A percentile compares a stretch with the other conserved stretches of the same genome.
phyloP scores from a whole-genome alignment of 2,113 vertebrate species.

The Amphilophus citrinellus region DNA sequence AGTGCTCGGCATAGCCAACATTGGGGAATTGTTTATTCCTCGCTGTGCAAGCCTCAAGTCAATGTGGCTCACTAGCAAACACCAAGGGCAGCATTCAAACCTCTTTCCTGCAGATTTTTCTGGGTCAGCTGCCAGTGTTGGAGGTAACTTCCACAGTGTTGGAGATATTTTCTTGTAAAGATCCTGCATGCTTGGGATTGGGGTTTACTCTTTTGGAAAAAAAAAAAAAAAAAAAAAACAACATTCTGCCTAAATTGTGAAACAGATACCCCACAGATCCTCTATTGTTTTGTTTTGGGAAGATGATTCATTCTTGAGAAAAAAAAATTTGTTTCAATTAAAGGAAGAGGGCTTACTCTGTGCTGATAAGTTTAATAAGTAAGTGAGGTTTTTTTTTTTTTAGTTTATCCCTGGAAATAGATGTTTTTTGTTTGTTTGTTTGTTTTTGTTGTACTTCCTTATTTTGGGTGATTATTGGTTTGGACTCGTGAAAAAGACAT shows the following conservation, averaged over 20 bases:
- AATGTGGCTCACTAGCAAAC: background rate
- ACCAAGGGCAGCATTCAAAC: background rate
- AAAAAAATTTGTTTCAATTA: background rate
- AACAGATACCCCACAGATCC: background rate
- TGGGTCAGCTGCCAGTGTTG: background rate
- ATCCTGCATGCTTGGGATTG: background rate
- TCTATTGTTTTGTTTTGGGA: background rate
- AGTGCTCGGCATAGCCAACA: background rate
- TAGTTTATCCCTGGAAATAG: background rate
- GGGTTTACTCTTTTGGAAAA: background rate
- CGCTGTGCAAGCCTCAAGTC: background rate
- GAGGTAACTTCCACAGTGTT: background rate
- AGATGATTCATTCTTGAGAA: background rate
- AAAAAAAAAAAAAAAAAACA: background rate
- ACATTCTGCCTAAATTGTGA: background rate
- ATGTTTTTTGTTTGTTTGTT: too few relatives aligned
- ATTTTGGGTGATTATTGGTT: background rate
- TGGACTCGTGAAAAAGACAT: background rate
- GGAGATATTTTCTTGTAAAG: background rate
- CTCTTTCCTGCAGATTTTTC: background rate
- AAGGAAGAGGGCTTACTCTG: background rate
- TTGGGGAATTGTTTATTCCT: background rate
- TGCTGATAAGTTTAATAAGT: background rate
- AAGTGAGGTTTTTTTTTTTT: too few relatives aligned
- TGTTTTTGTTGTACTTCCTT: background rate